Evolutionary conservation across 2,797 vertebrate genomes (phyloP).

Genomic region (Urocyon cinereoargenteus): DNA sequence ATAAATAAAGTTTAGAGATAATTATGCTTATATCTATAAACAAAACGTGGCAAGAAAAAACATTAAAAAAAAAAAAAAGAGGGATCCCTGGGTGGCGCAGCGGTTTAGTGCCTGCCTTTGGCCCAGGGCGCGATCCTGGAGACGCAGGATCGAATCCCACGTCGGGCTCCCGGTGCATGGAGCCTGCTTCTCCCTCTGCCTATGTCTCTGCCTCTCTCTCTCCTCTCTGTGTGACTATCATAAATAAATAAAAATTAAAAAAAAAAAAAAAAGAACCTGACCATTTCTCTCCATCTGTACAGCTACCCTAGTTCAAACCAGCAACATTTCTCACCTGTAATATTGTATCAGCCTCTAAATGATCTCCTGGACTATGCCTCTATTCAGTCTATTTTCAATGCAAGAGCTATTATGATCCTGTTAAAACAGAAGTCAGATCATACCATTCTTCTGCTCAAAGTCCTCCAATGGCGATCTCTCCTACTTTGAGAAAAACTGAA

Average conservation of each 20-base stretch:
- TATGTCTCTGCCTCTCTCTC: too few relatives aligned
- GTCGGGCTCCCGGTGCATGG: too few relatives aligned
- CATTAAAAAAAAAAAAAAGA: not conserved
- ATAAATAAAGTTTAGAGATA: not conserved
- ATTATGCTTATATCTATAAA: not conserved
- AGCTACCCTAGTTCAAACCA: not conserved
- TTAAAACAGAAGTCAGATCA: slow-evolving; percentile 36
- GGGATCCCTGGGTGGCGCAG: too few relatives aligned
- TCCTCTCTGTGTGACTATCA: too few relatives aligned
- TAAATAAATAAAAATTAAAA: too few relatives aligned
- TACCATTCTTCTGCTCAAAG: slow-evolving; percentile 13
- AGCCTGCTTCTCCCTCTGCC: too few relatives aligned
- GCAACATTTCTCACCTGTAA: not conserved
- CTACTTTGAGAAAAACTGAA: slow-evolving; percentile 11
- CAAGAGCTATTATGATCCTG: not conserved
- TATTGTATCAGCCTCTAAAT: slow-evolving; percentile 6
- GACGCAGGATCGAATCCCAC: too few relatives aligned
- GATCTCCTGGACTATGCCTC: not conserved
- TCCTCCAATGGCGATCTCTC: not conserved
- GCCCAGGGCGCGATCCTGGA: too few relatives aligned
- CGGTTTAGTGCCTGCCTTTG: too few relatives aligned
- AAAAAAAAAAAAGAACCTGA: not conserved
- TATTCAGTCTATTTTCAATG: slow-evolving; percentile 8
- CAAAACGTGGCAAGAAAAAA: not conserved
- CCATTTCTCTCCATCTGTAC: not conserved